Base-by-base conservation (phyloP, 1,140 invertebrate species). In the Drosophila sulfurigaster region DNA sequence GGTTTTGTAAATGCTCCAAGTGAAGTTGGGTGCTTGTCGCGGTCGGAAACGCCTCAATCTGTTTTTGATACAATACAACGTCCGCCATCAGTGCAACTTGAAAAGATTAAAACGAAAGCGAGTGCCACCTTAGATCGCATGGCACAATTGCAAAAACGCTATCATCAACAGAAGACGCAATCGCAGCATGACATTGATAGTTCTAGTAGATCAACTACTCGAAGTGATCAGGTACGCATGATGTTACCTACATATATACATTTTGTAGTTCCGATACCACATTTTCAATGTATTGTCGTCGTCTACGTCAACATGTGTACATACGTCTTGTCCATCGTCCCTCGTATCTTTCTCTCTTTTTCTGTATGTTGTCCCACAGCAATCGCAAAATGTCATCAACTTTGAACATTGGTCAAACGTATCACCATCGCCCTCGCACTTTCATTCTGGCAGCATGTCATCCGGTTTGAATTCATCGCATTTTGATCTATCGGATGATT, bases 91-190 rank as follows among this genome's bases (percentile, higher is more conserved):
- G 80, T 93, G 35, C 82, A 91, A 52, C 82, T 93, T 51, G 92
- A 92, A 87, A 93, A 88, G 77, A 93, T 93, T 45, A 92, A 92
- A 78, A 91, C 54, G 45, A 92, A 92, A 62, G 91, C 92, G 7
- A 91, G 60, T 43, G 92, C 92, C 45, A 92, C 92, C 11, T 43
- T 92, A 62, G 92, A 92, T 75, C 79, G 88, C 49, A 93, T 93
- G 92, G 76, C 93, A 25, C 92, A 93, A 6, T 81, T 94, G 32
- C 94, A 96, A 93, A 94, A 95, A 77, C 92, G 95, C 48, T 96
- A 96, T 73, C 93, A 94, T 43, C 94, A 94, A 76, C 95, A 96
- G 75, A 95, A 95, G 79, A 81, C 82, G 1, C 76, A 87, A 5
- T 77, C 82, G 1, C 76, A 87, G 7, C 79, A 78, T 28, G 86